These are phyloP conservation scores for Oligia fasciuncula DNA, from an alignment of 2,888 invertebrate species.

Conservation along the genomic window DNA sequence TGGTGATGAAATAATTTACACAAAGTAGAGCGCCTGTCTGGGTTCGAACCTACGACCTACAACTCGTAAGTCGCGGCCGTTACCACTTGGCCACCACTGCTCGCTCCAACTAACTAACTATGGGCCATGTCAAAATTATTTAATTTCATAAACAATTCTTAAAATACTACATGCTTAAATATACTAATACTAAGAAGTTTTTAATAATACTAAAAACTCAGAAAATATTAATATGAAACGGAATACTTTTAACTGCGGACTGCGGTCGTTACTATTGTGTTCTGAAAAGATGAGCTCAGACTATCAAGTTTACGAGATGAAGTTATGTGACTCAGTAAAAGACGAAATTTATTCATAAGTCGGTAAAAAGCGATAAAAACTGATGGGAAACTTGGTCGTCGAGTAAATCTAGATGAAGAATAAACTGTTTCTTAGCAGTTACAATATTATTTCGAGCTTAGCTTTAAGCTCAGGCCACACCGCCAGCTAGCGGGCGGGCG, in stretches of 20 bases:
- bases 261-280: conserved; percentile 35
- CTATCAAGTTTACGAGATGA: conserved; percentile 50
- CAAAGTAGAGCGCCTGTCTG: too few species aligned
- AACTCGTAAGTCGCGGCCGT: too few species aligned
- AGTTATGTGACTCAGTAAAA: conserved; percentile 47
- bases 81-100: too few species aligned
- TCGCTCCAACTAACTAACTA: neutral
- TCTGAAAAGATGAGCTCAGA: conserved; percentile 39
- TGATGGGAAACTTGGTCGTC: conserved; percentile 51
- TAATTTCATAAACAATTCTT: neutral
- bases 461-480: too few species aligned
- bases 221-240: conserved; percentile 10
- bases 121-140: neutral
- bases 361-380: conserved; percentile 49
- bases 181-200: neutral
- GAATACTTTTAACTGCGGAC: conserved; percentile 20
- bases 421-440: conserved; percentile 29
- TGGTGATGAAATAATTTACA: too few species aligned
- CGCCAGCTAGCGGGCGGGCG: too few species aligned
- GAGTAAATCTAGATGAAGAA: conserved; percentile 35
- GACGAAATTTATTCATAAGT: conserved; percentile 53
- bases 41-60: too few species aligned
- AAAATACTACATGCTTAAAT: neutral
- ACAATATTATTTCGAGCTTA: conserved; percentile 24
- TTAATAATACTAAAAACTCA: neutral